These are phyloP conservation scores for Orientallactaga bullata DNA, from an alignment of 2,113 vertebrate genomes.

Conservation along the genomic window DNA sequence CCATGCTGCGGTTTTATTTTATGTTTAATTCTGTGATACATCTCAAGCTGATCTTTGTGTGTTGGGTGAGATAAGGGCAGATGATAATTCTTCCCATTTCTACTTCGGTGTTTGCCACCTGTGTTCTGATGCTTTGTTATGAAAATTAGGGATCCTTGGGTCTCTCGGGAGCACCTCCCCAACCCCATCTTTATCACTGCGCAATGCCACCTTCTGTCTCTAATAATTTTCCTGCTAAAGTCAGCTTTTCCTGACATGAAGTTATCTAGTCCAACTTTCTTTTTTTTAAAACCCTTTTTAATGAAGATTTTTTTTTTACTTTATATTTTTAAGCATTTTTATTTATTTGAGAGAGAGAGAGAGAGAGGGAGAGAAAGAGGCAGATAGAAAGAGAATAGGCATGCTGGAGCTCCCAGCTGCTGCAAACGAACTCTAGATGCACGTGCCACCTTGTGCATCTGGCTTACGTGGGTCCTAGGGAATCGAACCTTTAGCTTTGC, in stretches of 20 bases:
- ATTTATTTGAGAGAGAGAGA: no score
- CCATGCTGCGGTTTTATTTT: neutral
- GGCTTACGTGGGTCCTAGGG: no score
- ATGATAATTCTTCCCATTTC: no score
- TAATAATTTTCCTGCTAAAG: neutral
- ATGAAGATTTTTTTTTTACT: no score
- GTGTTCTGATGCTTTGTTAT: neutral
- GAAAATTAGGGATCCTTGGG: neutral
- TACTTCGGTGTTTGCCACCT: neutral
- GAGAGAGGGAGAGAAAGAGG: no score
- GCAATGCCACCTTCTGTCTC: neutral
- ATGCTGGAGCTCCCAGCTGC: no score
- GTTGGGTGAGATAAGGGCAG: neutral
- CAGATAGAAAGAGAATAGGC: no score
- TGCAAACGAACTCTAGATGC: no score
- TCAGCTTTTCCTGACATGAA: neutral
- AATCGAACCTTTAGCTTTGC: no score
- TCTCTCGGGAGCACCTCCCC: neutral
- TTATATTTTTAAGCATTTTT: no score
- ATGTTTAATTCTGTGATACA: neutral
- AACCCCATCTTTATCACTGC: fast-evolving
- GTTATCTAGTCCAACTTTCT: neutral
- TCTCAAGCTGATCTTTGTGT: neutral
- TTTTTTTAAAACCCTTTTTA: no score
- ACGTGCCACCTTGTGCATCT: no score